Conservation (phyloP, 2,797 vertebrate genomes). For the Gymnothorax reevesii region DNA sequence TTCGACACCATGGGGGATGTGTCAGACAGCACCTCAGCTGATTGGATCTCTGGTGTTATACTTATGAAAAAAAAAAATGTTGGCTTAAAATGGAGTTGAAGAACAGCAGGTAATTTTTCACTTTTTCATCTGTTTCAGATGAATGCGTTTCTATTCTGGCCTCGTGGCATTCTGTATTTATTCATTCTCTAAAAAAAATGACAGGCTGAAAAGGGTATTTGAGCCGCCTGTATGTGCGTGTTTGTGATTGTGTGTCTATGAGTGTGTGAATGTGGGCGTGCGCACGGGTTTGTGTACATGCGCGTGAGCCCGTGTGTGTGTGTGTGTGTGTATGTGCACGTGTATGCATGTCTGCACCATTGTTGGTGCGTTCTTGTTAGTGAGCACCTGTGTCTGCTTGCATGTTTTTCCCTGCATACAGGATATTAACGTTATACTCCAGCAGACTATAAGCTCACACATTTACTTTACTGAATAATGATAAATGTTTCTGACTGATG, state of each 20-base stretch:
- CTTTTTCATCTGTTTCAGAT: neutral
- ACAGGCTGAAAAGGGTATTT: constrained; percentile 7
- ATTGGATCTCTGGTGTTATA: neutral
- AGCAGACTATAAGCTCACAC: too few relatives aligned
- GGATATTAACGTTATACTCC: too few relatives aligned
- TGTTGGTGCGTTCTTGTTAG: too few relatives aligned
- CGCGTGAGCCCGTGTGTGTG: constrained; percentile 22
- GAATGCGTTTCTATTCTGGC: constrained; percentile 46
- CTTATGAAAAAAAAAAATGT: neutral
- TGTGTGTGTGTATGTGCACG: constrained; percentile 22
- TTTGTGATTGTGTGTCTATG: neutral
- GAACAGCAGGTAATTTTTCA: neutral
- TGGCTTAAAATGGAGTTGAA: neutral
- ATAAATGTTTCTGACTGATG: too few relatives aligned
- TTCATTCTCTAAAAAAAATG: constrained; percentile 31
- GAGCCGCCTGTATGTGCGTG: neutral
- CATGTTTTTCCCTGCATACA: too few relatives aligned
- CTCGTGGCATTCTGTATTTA: constrained; percentile 44
- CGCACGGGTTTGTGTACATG: neutral
- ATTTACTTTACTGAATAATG: too few relatives aligned
- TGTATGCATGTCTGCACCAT: constrained; percentile 28
- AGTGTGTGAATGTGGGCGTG: constrained; percentile 32
- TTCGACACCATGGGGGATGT: neutral
- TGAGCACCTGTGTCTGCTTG: too few relatives aligned
- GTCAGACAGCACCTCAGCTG: constrained; percentile 12